Evolutionary conservation across 2,113 vertebrate species (phyloP).

Genomic region (Anas platyrhynchos): DNA sequence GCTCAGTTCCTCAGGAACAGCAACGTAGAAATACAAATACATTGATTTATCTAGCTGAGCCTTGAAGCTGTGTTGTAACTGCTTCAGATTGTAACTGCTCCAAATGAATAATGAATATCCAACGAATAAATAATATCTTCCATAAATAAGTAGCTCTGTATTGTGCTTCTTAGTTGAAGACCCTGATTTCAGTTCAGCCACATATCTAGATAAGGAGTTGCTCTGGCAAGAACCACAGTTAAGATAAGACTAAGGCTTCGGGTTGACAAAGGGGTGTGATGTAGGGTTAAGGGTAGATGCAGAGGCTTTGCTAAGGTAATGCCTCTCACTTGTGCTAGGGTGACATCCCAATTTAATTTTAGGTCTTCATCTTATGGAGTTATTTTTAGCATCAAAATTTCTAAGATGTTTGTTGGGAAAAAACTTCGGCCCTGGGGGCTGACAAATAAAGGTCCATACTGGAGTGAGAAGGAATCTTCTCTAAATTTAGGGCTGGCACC

Average conservation of each 20-base stretch:
- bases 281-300: not conserved
- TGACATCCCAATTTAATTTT: not conserved
- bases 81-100: not conserved
- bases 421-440: not conserved
- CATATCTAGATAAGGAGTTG: not conserved
- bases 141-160: not conserved
- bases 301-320: not conserved
- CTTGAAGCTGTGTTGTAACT: not conserved
- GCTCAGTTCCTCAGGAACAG: not conserved
- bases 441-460: not conserved
- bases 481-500: not conserved
- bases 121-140: too few relatives aligned
- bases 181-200: not conserved
- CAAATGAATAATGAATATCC: too few relatives aligned
- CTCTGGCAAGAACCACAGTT: not conserved
- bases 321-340: not conserved
- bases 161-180: not conserved
- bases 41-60: not conserved
- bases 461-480: not conserved
- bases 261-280: not conserved
- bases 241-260: not conserved
- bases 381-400: too few relatives aligned
- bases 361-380: not conserved
- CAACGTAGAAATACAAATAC: not conserved
- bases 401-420: not conserved